These are phyloP conservation scores for Sphenopsis melanotis DNA, from an alignment of 2,797 vertebrate species.

Conservation along the genomic window DNA sequence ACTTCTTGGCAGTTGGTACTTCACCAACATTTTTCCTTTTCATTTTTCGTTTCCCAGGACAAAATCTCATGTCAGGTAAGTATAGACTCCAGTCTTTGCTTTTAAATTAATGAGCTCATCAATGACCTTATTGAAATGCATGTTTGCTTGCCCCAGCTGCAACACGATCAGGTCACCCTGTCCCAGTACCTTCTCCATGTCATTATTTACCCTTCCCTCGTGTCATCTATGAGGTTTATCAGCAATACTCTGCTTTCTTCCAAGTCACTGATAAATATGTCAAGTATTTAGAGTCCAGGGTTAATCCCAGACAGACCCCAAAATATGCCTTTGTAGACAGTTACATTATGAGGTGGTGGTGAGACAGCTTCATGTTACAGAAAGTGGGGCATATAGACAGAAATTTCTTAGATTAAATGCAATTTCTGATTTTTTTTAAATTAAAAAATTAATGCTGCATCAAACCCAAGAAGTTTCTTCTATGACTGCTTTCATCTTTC, in stretches of 20 bases:
- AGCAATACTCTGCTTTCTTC: background rate
- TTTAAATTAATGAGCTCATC: conserved; percentile 1
- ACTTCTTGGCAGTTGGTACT: background rate
- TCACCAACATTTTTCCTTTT: background rate
- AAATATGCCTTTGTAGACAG: background rate
- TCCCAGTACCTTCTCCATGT: background rate
- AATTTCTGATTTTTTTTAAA: background rate
- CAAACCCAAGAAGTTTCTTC: background rate
- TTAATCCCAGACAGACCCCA: background rate
- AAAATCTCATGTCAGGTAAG: background rate
- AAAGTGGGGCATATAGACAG: background rate
- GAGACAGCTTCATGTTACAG: background rate
- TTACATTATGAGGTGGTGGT: background rate
- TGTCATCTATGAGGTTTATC: conserved; percentile 8
- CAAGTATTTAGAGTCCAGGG: background rate
- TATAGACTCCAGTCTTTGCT: background rate
- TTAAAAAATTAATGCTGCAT: background rate
- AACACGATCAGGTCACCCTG: conserved; percentile 21
- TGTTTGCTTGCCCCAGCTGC: background rate
- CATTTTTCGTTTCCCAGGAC: background rate
- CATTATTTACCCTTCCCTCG: conserved; percentile 9
- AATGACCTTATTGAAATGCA: conserved; percentile 2
- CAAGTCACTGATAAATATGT: background rate
- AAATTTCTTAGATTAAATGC: background rate
- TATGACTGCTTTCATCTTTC: background rate